Base-by-base conservation (phyloP, 2,888 invertebrate genomes). In the Dascillus cervinus region DNA sequence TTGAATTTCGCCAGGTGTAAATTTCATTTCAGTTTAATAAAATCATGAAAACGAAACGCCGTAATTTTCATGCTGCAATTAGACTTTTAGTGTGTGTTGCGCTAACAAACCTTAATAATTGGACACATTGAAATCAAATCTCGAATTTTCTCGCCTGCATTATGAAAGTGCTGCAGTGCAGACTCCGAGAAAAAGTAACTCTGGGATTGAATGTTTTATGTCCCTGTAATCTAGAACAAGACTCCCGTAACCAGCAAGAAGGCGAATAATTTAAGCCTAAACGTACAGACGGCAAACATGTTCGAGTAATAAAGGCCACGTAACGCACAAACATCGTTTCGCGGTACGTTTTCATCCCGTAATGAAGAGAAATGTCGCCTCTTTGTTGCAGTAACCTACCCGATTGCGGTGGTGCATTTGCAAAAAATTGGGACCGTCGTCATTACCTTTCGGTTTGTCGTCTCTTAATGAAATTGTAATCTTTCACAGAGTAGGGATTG, bases 201-300 rank as follows among this genome's bases (percentile, higher is more conserved):
- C 38, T 34, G 21, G 31, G 31, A 33, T 23, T 43, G 40, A 43
- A 43, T 43, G 39, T 40, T 43, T 43, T 40, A 43, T 43, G 29
- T 28, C 26, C 29, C 19, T 20, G 40, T 43, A 40, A 43, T 43
- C 37, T 37, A 32, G 37, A 43, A 43, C 40, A 40, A 37, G 38
- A 43, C 37, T 40, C 39, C 34, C 37, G 35, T 26, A 40, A 32
- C 37, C 34, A 29, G 35, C 39, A 40, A 40, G 39, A 36, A 37
- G 39, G 30, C 43, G 43, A 43, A 43, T 43, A 40, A 43, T 43
- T 43, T 40, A 43, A 37, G 29, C 39, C 37, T 46, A 44, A 46
- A 47, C 46, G 50, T 49, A 49, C 49, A 49, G 47, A 52, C 47
- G 34, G 46, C 46, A 47, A 51, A 55, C 47, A 50, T 44, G 45